phyloP scores from a whole-genome alignment of 1,140 invertebrate genomes.

The Brachystomella parvula region DNA sequence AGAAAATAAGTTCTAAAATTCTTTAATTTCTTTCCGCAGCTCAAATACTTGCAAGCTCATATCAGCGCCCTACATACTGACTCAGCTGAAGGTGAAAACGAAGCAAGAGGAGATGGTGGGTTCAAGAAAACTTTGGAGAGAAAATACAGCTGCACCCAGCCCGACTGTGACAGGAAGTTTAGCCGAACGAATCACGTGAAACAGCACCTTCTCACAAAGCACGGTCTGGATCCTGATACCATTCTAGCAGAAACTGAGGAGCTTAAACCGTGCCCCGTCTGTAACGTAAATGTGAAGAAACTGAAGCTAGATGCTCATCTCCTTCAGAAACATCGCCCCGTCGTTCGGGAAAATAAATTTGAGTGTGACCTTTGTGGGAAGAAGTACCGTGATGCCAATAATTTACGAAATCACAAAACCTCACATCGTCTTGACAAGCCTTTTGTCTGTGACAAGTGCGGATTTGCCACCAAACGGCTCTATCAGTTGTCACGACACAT shows the following conservation, averaged over 20 bases:
- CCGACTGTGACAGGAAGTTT: not conserved
- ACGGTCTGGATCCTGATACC: not conserved
- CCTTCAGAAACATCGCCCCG: not conserved
- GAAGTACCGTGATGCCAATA: constrained; percentile 2
- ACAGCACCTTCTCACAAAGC: not conserved
- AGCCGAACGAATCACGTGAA: not conserved
- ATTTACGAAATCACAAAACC: not conserved
- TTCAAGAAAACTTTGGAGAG: not conserved
- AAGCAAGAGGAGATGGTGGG: not conserved
- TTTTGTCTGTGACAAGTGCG: constrained; percentile 6
- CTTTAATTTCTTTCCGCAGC: too few relatives aligned
- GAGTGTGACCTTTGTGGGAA: not conserved
- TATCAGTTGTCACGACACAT: not conserved
- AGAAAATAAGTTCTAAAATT: not conserved
- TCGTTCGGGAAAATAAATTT: not conserved
- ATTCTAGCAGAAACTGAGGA: not conserved
- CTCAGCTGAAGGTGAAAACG: not conserved
- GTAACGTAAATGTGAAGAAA: not conserved
- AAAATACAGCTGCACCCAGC: not conserved
- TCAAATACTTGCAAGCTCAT: not conserved
- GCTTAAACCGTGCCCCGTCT: not conserved
- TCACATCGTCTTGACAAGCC: not conserved
- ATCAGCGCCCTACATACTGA: not conserved
- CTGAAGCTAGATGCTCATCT: not conserved
- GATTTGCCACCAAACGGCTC: not conserved